Conservation (phyloP, 2,113 vertebrate species). For the Nicator chloris region DNA sequence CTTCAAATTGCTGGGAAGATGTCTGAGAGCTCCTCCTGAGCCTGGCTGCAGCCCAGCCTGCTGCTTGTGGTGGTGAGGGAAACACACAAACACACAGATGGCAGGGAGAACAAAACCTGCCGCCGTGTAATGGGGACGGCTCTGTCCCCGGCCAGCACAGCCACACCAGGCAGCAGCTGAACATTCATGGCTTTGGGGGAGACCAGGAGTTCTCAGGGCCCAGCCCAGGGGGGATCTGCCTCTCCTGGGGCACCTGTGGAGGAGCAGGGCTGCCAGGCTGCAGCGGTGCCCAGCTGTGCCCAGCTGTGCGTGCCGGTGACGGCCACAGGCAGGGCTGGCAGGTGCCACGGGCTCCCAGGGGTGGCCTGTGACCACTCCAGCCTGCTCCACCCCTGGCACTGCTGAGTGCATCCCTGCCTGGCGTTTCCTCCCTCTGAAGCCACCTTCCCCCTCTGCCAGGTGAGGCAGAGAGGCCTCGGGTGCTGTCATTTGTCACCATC, state of each 20-base stretch:
- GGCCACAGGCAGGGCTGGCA: background rate
- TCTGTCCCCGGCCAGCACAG: background rate
- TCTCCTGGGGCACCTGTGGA: background rate
- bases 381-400: background rate
- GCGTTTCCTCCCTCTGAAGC: background rate
- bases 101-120: constrained; percentile 14
- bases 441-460: background rate
- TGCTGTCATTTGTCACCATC: background rate
- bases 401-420: background rate
- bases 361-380: fast-evolving
- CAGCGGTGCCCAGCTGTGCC: background rate
- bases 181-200: background rate
- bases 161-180: background rate
- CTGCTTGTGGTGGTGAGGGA: background rate
- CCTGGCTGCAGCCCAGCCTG: constrained; percentile 21
- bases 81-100: constrained; percentile 19
- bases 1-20: background rate
- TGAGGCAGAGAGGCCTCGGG: fast-evolving
- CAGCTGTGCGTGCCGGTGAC: background rate
- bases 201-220: background rate
- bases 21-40: background rate
- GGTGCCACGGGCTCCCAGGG: background rate
- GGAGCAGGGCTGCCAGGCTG: background rate
- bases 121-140: background rate
- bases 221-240: background rate